A percentile compares a stretch with the other conserved stretches of the same genome.
Evolutionary conservation across 2,113 vertebrate genomes (phyloP).

Genomic region (Neolamprologus ventralis): DNA sequence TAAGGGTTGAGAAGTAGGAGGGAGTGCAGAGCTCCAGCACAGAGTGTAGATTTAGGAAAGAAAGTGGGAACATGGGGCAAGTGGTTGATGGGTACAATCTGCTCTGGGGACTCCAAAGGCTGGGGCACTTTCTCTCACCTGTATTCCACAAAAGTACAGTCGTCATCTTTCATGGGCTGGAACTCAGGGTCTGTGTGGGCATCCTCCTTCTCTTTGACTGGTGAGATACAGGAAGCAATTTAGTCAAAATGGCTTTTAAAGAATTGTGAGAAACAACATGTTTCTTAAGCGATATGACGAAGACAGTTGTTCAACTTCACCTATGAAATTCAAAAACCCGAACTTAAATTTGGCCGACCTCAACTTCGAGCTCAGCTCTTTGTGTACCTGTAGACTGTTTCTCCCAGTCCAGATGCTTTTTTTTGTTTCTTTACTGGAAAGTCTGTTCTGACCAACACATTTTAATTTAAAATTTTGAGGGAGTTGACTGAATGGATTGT

Average conservation of each 20-base stretch:
- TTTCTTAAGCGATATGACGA: background rate
- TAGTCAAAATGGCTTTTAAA: background rate
- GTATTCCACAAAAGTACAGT: conserved; percentile 97
- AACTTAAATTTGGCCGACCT: background rate
- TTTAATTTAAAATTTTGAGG: background rate
- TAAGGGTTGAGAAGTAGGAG: conserved; percentile 26
- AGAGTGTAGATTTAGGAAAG: conserved; percentile 27
- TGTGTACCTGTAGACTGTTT: background rate
- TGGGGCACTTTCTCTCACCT: conserved; percentile 80
- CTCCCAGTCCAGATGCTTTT: background rate
- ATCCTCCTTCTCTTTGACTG: conserved; percentile 98
- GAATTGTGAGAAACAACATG: background rate
- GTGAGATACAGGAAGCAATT: background rate
- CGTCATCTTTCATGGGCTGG: conserved; percentile 99
- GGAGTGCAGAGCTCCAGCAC: conserved; percentile 29
- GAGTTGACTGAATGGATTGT: background rate
- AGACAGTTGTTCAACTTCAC: background rate
- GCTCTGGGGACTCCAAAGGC: conserved; percentile 19
- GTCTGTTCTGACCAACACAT: background rate
- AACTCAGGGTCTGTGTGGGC: conserved; percentile 98
- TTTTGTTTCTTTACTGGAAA: background rate
- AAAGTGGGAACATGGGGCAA: conserved; percentile 12
- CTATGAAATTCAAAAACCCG: background rate
- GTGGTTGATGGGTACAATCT: conserved; percentile 26
- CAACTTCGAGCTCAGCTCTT: background rate